These are phyloP conservation scores for Caenorhabditis sp. DNA, from an alignment of 2,888 invertebrate genomes.

Conservation along the genomic window DNA sequence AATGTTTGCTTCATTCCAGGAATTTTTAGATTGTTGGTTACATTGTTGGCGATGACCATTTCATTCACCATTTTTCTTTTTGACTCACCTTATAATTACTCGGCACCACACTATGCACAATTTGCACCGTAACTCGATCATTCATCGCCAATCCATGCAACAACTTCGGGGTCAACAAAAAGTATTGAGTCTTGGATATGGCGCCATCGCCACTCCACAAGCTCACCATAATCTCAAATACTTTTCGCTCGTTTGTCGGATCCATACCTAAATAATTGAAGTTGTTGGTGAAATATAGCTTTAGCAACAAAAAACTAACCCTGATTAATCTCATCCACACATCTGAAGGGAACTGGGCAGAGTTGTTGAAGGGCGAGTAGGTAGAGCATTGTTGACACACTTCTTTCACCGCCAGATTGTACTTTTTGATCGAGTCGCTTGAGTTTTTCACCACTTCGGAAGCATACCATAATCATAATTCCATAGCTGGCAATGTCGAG, in stretches of 20 bases:
- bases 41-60: no score
- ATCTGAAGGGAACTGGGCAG: slow-evolving; percentile 85
- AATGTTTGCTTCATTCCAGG: no score
- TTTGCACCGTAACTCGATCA: slow-evolving; percentile 52
- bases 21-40: no score
- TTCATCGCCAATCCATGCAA: slow-evolving; percentile 58
- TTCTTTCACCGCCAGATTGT: slow-evolving; percentile 95
- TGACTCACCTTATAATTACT: not conserved
- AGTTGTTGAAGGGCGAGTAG: slow-evolving; percentile 89
- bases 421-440: slow-evolving; percentile 82
- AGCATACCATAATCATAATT: slow-evolving; percentile 85
- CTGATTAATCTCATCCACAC: slow-evolving; percentile 79
- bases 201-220: slow-evolving; percentile 48
- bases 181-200: slow-evolving; percentile 66
- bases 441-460: slow-evolving; percentile 82
- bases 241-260: slow-evolving; percentile 66
- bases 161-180: slow-evolving; percentile 64
- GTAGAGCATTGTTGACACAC: slow-evolving; percentile 90
- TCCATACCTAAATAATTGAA: slow-evolving; percentile 63
- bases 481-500: slow-evolving; percentile 83
- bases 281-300: no score
- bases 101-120: slow-evolving; percentile 32
- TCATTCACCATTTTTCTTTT: no score
- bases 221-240: slow-evolving; percentile 69
- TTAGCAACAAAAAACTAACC: slow-evolving; percentile 44